Conservation (phyloP, 2,797 vertebrate species). For the Lacerta bilineata region DNA sequence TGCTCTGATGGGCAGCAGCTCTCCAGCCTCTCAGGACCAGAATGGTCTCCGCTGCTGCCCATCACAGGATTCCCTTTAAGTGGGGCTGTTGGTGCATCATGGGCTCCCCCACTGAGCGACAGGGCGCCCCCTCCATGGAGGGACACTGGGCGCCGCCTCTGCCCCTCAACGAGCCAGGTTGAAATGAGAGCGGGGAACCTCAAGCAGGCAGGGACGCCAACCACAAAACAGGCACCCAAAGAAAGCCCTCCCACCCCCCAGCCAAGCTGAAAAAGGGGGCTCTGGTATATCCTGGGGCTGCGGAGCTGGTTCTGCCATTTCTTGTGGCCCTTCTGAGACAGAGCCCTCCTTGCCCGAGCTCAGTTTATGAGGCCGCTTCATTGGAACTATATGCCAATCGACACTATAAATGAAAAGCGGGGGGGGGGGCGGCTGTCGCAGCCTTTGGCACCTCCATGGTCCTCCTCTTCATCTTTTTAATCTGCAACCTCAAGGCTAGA, state of each 20-base stretch:
- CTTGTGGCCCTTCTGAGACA: too few relatives aligned
- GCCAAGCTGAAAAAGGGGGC: neutral
- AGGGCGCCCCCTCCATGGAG: too few relatives aligned
- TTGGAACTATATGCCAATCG: neutral
- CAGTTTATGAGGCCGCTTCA: neutral
- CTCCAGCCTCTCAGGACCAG: neutral
- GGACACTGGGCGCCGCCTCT: too few relatives aligned
- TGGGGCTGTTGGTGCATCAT: too few relatives aligned
- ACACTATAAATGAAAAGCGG: neutral
- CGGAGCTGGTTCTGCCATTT: fast-evolving
- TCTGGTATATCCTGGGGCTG: too few relatives aligned
- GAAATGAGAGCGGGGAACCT: neutral
- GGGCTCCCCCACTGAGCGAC: neutral
- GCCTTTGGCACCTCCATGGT: neutral
- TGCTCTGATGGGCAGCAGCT: neutral
- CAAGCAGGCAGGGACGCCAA: neutral
- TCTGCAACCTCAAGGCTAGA: neutral
- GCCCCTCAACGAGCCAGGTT: neutral
- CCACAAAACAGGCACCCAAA: neutral
- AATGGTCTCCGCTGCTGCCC: neutral
- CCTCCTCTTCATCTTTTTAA: neutral
- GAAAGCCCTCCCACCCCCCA: too few relatives aligned
- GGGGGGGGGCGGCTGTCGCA: too few relatives aligned
- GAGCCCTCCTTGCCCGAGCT: neutral
- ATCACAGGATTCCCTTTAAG: too few relatives aligned